Evolutionary conservation across 2,888 invertebrate species (phyloP).

Genomic region (Ophion slaviceki): DNA sequence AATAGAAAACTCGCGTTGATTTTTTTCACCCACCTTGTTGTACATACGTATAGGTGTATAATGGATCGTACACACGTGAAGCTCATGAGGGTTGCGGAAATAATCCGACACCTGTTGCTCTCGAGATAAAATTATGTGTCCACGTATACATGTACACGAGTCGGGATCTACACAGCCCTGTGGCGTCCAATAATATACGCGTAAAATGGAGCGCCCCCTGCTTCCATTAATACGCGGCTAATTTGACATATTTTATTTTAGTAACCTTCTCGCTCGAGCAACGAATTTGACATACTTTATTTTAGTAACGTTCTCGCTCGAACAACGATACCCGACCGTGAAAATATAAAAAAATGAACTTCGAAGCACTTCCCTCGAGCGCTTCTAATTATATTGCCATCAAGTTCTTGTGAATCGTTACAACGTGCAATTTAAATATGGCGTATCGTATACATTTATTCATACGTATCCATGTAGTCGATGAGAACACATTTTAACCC

Average conservation of each 20-base stretch:
- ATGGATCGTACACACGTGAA: constrained; percentile 28
- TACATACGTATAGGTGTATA: constrained; percentile 12
- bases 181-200: constrained; percentile 8
- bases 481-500: background rate
- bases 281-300: constrained; percentile 7
- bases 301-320: background rate
- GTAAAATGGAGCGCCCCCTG: background rate
- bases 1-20: background rate
- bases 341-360: too few species aligned
- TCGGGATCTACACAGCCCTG: background rate
- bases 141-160: constrained; percentile 13
- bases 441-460: background rate
- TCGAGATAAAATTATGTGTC: constrained; percentile 57
- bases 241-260: constrained; percentile 10
- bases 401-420: too few species aligned
- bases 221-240: background rate
- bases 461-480: background rate
- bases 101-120: constrained; percentile 58
- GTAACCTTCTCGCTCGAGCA: background rate
- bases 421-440: too few species aligned
- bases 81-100: constrained; percentile 26
- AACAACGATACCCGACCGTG: background rate
- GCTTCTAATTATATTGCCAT: too few species aligned
- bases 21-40: background rate
- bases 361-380: too few species aligned